These are phyloP conservation scores for Micrasema longulum DNA, from an alignment of 1,140 invertebrate species.

Conservation along the genomic window DNA sequence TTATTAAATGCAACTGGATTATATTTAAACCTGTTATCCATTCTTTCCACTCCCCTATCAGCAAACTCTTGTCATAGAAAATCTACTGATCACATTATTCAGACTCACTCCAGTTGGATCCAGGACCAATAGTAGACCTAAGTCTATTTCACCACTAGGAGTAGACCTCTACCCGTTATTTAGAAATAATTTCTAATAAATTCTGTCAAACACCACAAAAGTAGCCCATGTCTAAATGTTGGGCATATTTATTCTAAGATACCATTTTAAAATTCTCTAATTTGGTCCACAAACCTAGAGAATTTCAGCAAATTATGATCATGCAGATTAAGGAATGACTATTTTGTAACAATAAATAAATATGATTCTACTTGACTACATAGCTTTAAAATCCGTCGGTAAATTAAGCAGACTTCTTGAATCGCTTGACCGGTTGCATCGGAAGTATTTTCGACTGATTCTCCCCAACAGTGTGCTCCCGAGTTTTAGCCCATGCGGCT, in stretches of 20 bases:
- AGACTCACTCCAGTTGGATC: slow-evolving; percentile 6
- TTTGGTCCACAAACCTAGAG: slow-evolving; percentile 51
- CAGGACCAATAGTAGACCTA: background rate
- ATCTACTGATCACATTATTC: slow-evolving; percentile 9
- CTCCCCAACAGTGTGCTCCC: slow-evolving; percentile 50
- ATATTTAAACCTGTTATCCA: too few species aligned
- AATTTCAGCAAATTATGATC: slow-evolving; percentile 42
- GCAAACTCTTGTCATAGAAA: slow-evolving; percentile 18
- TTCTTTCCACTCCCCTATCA: background rate
- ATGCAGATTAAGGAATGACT: slow-evolving; percentile 32
- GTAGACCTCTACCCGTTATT: too few species aligned
- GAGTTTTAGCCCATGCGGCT: slow-evolving; percentile 43
- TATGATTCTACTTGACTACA: slow-evolving; percentile 25
- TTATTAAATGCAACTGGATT: too few species aligned
- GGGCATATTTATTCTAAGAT: slow-evolving; percentile 22
- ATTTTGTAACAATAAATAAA: slow-evolving; percentile 28
- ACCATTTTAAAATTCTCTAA: slow-evolving; percentile 41
- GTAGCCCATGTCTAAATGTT: slow-evolving; percentile 22
- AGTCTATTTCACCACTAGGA: too few species aligned
- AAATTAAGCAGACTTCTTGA: slow-evolving; percentile 51
- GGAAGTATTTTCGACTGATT: slow-evolving; percentile 43
- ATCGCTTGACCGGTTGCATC: slow-evolving; percentile 50
- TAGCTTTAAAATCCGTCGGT: slow-evolving; percentile 15
- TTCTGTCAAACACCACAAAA: slow-evolving; percentile 11
- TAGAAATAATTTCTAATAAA: background rate